Percentiles rank a stretch among this genome's conserved stretches.
Evolutionary conservation across 2,797 vertebrate species (phyloP).

Genomic region (Podargus strigoides): DNA sequence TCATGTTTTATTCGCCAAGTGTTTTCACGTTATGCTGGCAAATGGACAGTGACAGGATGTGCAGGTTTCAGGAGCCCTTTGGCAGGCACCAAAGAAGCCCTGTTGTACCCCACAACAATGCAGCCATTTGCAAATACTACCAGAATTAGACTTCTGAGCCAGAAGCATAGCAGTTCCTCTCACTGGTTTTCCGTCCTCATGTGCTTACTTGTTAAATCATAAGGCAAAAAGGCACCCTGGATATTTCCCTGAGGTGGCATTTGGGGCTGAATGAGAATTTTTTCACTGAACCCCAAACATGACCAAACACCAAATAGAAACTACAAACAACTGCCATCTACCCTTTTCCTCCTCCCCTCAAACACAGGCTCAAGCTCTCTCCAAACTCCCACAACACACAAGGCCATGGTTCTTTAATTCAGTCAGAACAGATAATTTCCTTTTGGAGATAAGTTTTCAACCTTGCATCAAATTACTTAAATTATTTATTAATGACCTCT

Average conservation of each 20-base stretch:
- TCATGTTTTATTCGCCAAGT: conserved; percentile 41
- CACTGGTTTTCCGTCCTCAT: background rate
- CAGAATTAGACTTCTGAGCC: background rate
- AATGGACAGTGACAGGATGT: conserved; percentile 25
- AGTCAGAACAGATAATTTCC: background rate
- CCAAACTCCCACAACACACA: background rate
- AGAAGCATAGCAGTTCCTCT: background rate
- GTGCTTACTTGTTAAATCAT: background rate
- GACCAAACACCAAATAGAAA: background rate
- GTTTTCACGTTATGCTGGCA: conserved; percentile 33
- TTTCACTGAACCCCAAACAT: background rate
- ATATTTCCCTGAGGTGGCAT: background rate
- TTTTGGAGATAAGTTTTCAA: background rate
- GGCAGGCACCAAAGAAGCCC: conserved; percentile 18
- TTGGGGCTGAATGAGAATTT: background rate
- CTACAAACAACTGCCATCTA: accelerated
- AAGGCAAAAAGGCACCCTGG: background rate
- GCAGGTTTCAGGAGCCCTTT: conserved; percentile 21
- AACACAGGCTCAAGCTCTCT: background rate
- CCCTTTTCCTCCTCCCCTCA: background rate
- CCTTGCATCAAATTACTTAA: background rate
- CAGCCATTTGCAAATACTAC: background rate
- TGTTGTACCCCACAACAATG: background rate
- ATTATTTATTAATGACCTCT: background rate
- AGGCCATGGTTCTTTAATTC: background rate